Base-by-base conservation (phyloP, 2,888 invertebrate genomes). In the Oxyscelio sp. region DNA sequence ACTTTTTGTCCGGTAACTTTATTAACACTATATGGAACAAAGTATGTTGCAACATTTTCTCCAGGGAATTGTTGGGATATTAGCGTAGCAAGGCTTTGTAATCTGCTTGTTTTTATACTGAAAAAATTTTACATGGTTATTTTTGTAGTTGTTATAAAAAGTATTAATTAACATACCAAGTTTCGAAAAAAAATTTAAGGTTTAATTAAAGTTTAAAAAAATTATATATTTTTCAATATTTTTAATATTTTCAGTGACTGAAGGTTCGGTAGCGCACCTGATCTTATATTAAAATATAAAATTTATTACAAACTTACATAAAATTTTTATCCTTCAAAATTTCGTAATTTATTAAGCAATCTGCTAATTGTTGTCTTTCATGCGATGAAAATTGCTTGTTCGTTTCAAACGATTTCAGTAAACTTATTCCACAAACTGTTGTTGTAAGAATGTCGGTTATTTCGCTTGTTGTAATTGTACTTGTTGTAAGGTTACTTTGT, bases 1-100 rank as follows among this genome's bases (percentile, higher is more conserved):
- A 31, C 21, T 24, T 56, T 56, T 56, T 56, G 9, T n/a, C 34
- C 34, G 13, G 22, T 56, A 21, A 24, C 56, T 22, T 24, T 15
- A 56, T 56, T 13, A 13, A 8, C 15, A 22, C 5, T n/a, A 17
- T 56, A 56, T 15, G 56, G 56, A 56, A 56, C 22, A 24, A 19
- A 56, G 17, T 56, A 56, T 24, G 56, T 48, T 19, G 8, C 19
- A 8, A 4, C 17, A 19, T 8, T 15, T 48, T 48, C 48, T 15
- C 48, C 19, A 13, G 17, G 17, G 15, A 48, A 48, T 13, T 8
- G 8, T 15, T 48, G 13, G 2, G 48, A 8, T 6, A 48, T 48
- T 48, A 3, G 9, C 4, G 8, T n/a, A 19, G 48, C 48, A 8
- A 48, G n/a, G n/a, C 9, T n/a, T 48, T 48, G 8, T n/a, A 48